Conservation (phyloP, 2,888 invertebrate species). For the Myopa testacea region DNA sequence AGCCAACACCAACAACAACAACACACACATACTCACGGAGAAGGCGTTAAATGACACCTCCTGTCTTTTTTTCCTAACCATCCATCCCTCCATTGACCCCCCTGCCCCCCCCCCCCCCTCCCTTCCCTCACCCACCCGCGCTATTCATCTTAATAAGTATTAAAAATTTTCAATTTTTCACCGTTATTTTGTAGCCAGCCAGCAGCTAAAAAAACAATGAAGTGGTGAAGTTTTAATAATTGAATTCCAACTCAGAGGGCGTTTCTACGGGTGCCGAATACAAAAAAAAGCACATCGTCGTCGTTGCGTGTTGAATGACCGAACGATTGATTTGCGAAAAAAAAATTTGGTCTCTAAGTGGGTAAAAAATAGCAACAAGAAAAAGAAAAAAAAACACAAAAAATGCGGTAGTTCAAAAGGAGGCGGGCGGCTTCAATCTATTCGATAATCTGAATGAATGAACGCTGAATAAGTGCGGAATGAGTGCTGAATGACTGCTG, state of each 20-base stretch:
- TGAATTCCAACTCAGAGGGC: slow-evolving; percentile 46
- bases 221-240: slow-evolving; percentile 34
- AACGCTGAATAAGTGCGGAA: not conserved
- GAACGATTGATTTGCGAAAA: not conserved
- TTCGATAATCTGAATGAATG: not conserved
- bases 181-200: not conserved
- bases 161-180: slow-evolving; percentile 29
- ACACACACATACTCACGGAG: slow-evolving; percentile 11
- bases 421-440: not conserved
- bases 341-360: not conserved
- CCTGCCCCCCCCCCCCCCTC: too few species aligned
- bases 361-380: not conserved
- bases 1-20: not conserved
- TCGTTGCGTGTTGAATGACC: slow-evolving; percentile 18
- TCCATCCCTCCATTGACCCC: not conserved
- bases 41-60: slow-evolving; percentile 5
- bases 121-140: not conserved
- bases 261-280: slow-evolving; percentile 37
- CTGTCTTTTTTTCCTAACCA: not conserved
- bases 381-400: not conserved
- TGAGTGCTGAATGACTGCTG: not conserved
- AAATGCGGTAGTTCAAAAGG: not conserved
- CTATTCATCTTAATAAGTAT: slow-evolving; percentile 13
- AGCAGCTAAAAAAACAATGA: not conserved
- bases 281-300: not conserved